Percentiles rank a stretch among this genome's conserved stretches.
These are phyloP conservation scores for Apodemia mormo DNA, from an alignment of 2,888 invertebrate species.

Conservation along the genomic window DNA sequence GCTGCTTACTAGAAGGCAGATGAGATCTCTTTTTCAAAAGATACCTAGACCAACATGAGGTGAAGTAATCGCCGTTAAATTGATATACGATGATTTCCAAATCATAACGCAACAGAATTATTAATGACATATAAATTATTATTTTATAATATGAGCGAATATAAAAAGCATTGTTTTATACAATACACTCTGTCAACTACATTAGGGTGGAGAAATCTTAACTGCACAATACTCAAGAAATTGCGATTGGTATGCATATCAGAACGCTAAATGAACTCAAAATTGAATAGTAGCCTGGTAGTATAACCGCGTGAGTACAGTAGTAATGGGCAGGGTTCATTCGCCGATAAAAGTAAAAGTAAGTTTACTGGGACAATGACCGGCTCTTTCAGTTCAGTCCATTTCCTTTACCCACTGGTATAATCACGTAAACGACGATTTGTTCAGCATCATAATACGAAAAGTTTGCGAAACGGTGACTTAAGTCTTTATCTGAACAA, in stretches of 20 bases:
- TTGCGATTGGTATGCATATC: conserved; percentile 69
- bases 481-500: background rate
- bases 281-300: conserved; percentile 61
- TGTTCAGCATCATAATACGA: background rate
- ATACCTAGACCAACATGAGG: too few relatives aligned
- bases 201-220: conserved; percentile 67
- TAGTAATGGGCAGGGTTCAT: conserved; percentile 78
- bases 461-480: background rate
- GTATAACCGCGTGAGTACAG: conserved; percentile 74
- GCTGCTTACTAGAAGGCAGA: too few relatives aligned
- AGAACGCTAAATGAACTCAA: conserved; percentile 66
- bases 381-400: conserved; percentile 66
- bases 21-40: too few relatives aligned
- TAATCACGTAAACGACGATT: background rate
- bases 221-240: conserved; percentile 63
- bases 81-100: too few relatives aligned
- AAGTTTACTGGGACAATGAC: conserved; percentile 80
- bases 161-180: background rate
- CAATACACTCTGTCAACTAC: conserved; percentile 18
- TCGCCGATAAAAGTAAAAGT: conserved; percentile 81
- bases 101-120: too few relatives aligned
- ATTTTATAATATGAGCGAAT: background rate
- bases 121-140: too few relatives aligned
- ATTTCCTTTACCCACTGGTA: conserved; percentile 51
- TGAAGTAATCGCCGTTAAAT: too few relatives aligned